Percentiles rank a stretch among this genome's conserved stretches.
Conservation (phyloP, 1,140 invertebrate species). For the Metopolophium dirhodum region DNA sequence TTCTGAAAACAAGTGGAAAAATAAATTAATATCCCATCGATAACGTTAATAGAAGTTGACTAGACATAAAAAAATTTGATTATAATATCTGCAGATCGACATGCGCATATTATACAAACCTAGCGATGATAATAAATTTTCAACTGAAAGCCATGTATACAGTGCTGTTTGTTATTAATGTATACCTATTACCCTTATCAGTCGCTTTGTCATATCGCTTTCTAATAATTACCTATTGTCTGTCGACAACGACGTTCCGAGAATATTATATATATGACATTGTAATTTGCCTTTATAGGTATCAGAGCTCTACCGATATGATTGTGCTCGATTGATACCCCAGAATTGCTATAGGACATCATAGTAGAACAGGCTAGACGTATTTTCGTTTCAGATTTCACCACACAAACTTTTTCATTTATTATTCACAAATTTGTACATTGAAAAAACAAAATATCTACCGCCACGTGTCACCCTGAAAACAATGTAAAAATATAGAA, state of each 20-base stretch:
- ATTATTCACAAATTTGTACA: not conserved
- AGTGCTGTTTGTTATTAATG: not conserved
- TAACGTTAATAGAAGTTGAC: not conserved
- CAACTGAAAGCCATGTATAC: not conserved
- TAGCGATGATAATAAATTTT: not conserved
- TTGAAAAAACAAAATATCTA: not conserved
- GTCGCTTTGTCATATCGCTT: not conserved
- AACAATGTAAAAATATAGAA: not conserved
- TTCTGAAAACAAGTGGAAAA: not conserved
- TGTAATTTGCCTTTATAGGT: not conserved
- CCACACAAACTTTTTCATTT: not conserved
- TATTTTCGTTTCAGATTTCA: not conserved
- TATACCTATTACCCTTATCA: not conserved
- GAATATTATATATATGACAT: not conserved
- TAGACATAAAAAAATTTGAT: not conserved
- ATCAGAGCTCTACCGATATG: not conserved
- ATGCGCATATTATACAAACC: not conserved
- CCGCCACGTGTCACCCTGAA: not conserved
- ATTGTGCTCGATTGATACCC: not conserved
- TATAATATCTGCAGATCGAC: not conserved
- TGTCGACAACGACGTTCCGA: not conserved
- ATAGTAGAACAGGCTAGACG: not conserved
- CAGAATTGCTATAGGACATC: not conserved
- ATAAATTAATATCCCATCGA: not conserved
- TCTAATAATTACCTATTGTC: constrained; percentile 19